phyloP scores from a whole-genome alignment of 64 coral and sea anemone genomes.

The Pachyseris speciosa region DNA sequence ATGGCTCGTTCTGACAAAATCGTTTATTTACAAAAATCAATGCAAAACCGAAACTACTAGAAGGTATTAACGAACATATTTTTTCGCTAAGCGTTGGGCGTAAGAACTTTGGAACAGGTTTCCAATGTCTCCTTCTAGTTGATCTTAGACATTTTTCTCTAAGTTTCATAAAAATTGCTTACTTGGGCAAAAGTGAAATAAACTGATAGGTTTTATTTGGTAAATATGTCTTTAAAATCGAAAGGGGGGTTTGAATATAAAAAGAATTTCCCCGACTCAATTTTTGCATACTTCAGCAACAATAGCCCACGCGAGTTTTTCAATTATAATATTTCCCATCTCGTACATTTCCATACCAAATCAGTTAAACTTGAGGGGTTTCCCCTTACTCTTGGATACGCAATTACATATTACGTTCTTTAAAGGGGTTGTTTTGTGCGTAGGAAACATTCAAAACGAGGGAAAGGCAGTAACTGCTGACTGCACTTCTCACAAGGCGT shows the following conservation, averaged over 20 bases:
- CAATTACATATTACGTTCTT: neutral
- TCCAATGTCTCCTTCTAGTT: neutral
- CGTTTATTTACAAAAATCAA: neutral
- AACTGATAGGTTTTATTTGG: neutral
- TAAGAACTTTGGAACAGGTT: neutral
- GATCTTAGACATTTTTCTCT: neutral
- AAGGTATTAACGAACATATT: too few species aligned
- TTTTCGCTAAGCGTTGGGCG: too few species aligned
- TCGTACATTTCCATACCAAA: neutral
- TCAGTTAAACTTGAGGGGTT: neutral
- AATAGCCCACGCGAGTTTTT: neutral
- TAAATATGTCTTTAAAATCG: neutral
- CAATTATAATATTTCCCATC: neutral
- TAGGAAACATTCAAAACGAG: neutral
- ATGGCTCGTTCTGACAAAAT: neutral
- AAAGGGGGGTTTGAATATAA: neutral
- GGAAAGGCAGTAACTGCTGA: too few species aligned
- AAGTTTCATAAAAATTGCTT: too few species aligned
- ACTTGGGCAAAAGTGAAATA: neutral
- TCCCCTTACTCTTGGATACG: neutral
- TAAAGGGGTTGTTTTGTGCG: neutral
- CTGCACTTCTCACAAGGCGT: neutral
- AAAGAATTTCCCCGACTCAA: neutral
- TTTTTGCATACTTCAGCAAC: neutral
- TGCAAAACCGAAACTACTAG: conserved; percentile 8